phyloP scores from a whole-genome alignment of 2,113 vertebrate species.

The Scomber colias region DNA sequence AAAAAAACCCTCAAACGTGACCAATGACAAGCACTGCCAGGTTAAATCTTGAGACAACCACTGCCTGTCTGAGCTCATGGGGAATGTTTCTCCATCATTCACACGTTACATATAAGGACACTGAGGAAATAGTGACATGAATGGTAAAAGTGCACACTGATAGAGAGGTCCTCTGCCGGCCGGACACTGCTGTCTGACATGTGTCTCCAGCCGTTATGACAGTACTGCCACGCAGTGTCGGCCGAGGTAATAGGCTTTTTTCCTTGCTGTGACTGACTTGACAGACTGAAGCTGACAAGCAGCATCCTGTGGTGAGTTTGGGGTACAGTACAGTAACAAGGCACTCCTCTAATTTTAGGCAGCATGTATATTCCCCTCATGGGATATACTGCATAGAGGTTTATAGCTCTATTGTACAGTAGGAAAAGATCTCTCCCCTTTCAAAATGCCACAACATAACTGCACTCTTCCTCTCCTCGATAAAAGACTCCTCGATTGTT shows the following conservation, averaged over 20 bases:
- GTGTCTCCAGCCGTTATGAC: conserved; percentile 32
- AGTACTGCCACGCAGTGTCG: conserved; percentile 49
- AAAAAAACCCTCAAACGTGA: neutral
- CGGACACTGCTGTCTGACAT: conserved; percentile 32
- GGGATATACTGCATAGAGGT: neutral
- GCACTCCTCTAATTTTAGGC: neutral
- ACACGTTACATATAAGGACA: neutral
- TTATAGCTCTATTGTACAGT: neutral
- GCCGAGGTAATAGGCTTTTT: conserved; percentile 36
- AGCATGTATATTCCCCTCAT: neutral
- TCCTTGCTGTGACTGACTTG: conserved; percentile 34
- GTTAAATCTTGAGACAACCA: neutral
- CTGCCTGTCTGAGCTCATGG: neutral
- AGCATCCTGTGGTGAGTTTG: neutral
- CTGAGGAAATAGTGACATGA: neutral
- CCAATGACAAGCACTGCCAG: neutral
- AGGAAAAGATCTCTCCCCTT: neutral
- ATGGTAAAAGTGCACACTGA: conserved; percentile 22
- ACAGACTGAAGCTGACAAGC: conserved; percentile 31
- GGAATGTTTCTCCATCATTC: neutral
- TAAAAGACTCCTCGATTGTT: conserved; percentile 1
- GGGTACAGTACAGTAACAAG: neutral
- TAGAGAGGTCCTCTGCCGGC: conserved; percentile 30
- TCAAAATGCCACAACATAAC: neutral
- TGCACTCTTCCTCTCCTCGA: neutral